phyloP scores from a whole-genome alignment of 2,888 invertebrate species.

The Leptinotarsa haldemani region DNA sequence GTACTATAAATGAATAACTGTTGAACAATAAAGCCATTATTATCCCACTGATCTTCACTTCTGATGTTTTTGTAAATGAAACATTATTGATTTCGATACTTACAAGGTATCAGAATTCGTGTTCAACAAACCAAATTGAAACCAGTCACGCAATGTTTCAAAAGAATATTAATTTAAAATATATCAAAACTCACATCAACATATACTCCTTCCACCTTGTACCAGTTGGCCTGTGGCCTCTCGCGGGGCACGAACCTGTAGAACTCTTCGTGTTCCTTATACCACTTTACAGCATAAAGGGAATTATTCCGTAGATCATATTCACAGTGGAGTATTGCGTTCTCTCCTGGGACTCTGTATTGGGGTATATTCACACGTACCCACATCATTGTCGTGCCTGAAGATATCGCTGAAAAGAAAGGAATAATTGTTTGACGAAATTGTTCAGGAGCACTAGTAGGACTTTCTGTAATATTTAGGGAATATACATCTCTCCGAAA shows the following conservation, averaged over 20 bases:
- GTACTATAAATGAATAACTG: too few relatives aligned
- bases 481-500: too few relatives aligned
- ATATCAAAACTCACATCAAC: slow-evolving; percentile 73
- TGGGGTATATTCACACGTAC: slow-evolving; percentile 64
- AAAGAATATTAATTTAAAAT: not conserved
- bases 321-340: slow-evolving; percentile 62
- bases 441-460: not conserved
- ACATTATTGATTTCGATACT: too few relatives aligned
- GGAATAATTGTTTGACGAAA: not conserved
- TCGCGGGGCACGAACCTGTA: slow-evolving; percentile 82
- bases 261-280: slow-evolving; percentile 87
- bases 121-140: too few relatives aligned
- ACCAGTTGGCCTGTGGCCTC: slow-evolving; percentile 77
- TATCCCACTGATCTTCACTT: too few relatives aligned
- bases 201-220: slow-evolving; percentile 76
- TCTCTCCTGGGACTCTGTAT: slow-evolving; percentile 63
- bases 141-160: too few relatives aligned
- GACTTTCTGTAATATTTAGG: too few relatives aligned
- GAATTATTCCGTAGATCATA: slow-evolving; percentile 69
- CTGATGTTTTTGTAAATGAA: too few relatives aligned
- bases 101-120: too few relatives aligned
- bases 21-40: too few relatives aligned
- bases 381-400: slow-evolving; percentile 55
- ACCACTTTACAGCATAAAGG: slow-evolving; percentile 86
- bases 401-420: not conserved